These are phyloP conservation scores for Sitodiplosis mosellana DNA, from an alignment of 1,140 invertebrate species.

Conservation along the genomic window DNA sequence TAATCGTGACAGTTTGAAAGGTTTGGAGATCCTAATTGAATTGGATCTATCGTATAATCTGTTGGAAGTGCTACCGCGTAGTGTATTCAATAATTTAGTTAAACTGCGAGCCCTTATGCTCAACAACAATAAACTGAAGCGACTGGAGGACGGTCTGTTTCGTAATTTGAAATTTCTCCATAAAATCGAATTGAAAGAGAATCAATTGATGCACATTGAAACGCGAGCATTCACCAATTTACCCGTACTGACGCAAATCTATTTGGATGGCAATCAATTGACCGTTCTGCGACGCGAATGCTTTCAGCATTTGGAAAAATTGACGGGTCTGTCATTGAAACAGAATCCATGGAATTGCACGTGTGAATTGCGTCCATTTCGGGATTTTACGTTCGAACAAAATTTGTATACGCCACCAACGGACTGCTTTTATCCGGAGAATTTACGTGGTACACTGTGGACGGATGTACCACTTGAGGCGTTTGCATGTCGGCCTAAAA, in stretches of 20 bases:
- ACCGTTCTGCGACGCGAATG: constrained; percentile 34
- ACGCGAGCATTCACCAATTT: constrained; percentile 47
- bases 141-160: constrained; percentile 50
- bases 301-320: constrained; percentile 33
- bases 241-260: constrained; percentile 42
- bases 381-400: constrained; percentile 49
- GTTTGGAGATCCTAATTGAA: constrained; percentile 60
- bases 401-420: constrained; percentile 46
- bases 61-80: constrained; percentile 41
- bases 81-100: constrained; percentile 47
- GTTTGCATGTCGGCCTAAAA: constrained; percentile 67
- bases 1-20: constrained; percentile 46
- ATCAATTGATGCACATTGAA: constrained; percentile 45
- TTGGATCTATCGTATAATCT: constrained; percentile 63
- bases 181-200: constrained; percentile 54
- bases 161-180: constrained; percentile 52
- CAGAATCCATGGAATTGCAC: constrained; percentile 79
- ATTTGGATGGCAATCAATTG: constrained; percentile 54
- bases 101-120: constrained; percentile 47
- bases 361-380: constrained; percentile 56
- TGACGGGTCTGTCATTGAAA: constrained; percentile 52
- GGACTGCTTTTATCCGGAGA: constrained; percentile 42
- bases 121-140: constrained; percentile 47
- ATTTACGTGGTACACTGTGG: constrained; percentile 46
- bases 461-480: constrained; percentile 42